Base-by-base conservation (phyloP, 1,140 invertebrate species). In the Drosophila chauvacae region DNA sequence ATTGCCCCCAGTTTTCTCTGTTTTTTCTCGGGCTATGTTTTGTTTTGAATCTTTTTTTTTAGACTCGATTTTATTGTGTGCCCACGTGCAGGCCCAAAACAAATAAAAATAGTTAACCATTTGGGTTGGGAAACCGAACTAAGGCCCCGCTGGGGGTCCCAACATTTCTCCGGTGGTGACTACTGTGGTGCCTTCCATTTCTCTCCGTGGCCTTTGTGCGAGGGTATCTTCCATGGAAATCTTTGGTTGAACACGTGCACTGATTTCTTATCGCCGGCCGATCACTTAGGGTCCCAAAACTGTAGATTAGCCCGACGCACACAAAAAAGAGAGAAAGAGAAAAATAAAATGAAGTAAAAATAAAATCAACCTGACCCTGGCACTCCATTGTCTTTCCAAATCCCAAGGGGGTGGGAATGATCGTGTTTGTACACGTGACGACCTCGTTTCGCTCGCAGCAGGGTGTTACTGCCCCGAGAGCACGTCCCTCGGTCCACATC, bases 381-480 rank as follows among this genome's bases (percentile, higher is more conserved):
- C 68, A 51, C 45, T 72, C 70, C 68, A 73, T 73, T 73, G 70
- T 73, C 80, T 83, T 48, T 44, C 28, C 56, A 33, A 61, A 63
- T 62, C 69, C 57, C 61, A 61, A 60, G 58, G 59, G 68, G 58
- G 45, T 62, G 65, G 76, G 60, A 39, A 66, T 45, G 76, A 64
- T 62, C 80, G 72, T 88, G 80, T 87, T 87, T 84, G 59, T 90
- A 80, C 84, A 87, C 80, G 85, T 87, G 84, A 90, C 84, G 83
- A 88, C 77, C 84, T 80, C 83, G 84, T 87, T 87, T 77, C 57
- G 47, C 41, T 77, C 84, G 37, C 84, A 66, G 85, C 84, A 79
- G 84, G 85, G 63, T 81, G 73, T 70, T 69, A 56, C 58, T 45
- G 35, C 74, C 57, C 37, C 47, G 33, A 41, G 66, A 18, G 57